Evolutionary conservation across 2,888 invertebrate genomes (phyloP).

Genomic region (Diplazon laetatorius): DNA sequence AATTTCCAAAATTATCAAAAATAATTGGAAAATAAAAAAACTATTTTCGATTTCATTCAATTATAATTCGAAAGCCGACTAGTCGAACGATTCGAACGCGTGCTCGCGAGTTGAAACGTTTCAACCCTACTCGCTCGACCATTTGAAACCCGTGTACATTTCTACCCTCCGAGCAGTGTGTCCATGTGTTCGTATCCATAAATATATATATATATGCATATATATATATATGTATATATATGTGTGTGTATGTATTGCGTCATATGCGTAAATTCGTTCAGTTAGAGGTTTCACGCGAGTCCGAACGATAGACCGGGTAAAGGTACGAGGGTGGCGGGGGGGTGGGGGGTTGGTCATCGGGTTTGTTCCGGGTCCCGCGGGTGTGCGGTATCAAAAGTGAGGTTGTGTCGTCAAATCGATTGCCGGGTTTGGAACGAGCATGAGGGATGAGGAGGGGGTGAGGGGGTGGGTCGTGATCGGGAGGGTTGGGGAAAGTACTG

Average conservation of each 20-base stretch:
- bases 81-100: too few relatives aligned
- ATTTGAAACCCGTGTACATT: too few relatives aligned
- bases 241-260: too few relatives aligned
- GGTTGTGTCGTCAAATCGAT: slow-evolving; percentile 68
- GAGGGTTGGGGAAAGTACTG: neutral
- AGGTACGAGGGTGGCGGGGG: neutral
- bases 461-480: neutral
- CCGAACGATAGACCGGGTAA: slow-evolving; percentile 25
- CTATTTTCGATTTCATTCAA: too few relatives aligned
- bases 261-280: slow-evolving; percentile 56
- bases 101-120: too few relatives aligned
- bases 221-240: too few relatives aligned
- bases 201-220: too few relatives aligned
- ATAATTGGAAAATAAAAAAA: too few relatives aligned
- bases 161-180: slow-evolving; percentile 5
- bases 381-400: slow-evolving; percentile 63
- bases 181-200: slow-evolving; percentile 32
- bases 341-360: slow-evolving; percentile 27
- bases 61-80: too few relatives aligned
- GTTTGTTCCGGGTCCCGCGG: slow-evolving; percentile 54
- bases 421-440: slow-evolving; percentile 53
- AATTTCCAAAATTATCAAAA: too few relatives aligned
- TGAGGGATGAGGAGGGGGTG: neutral
- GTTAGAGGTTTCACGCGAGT: slow-evolving; percentile 64
- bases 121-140: too few relatives aligned